Conservation (phyloP, 1,140 invertebrate genomes). For the Atta colombica region DNA sequence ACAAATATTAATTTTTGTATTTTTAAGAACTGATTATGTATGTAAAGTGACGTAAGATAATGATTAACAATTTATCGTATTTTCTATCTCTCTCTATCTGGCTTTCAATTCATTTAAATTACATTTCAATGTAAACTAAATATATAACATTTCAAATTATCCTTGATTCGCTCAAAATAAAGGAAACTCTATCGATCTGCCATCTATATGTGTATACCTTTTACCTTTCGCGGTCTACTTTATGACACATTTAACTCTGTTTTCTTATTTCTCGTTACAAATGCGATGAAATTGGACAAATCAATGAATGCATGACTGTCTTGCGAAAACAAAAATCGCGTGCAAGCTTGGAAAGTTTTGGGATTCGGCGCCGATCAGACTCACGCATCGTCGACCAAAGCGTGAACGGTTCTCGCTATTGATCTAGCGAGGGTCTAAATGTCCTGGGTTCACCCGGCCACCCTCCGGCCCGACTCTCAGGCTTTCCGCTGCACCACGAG, state of each 20-base stretch:
- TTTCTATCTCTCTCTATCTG: not conserved
- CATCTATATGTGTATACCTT: not conserved
- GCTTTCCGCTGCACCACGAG: constrained; percentile 21
- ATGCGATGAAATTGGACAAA: not conserved
- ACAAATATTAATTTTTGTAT: not conserved
- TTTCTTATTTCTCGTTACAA: not conserved
- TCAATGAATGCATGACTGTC: not conserved
- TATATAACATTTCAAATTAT: constrained; percentile 9
- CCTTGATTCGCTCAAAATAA: not conserved
- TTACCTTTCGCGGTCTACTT: not conserved
- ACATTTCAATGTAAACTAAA: not conserved
- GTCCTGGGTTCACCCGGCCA: constrained; percentile 76
- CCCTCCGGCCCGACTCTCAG: constrained; percentile 46
- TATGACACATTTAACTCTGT: not conserved
- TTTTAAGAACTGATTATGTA: constrained; percentile 5
- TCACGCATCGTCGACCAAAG: constrained; percentile 56
- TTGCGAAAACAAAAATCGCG: not conserved
- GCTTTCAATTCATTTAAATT: not conserved
- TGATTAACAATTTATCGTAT: not conserved
- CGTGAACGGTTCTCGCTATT: constrained; percentile 75
- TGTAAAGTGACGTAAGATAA: not conserved
- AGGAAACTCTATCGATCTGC: not conserved
- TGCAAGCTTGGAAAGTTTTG: not conserved
- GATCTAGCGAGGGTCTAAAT: constrained; percentile 75
- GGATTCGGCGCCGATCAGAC: not conserved